Base-by-base conservation (phyloP, 2,888 invertebrate genomes). In the Aphelenchoides bicaudatus region DNA sequence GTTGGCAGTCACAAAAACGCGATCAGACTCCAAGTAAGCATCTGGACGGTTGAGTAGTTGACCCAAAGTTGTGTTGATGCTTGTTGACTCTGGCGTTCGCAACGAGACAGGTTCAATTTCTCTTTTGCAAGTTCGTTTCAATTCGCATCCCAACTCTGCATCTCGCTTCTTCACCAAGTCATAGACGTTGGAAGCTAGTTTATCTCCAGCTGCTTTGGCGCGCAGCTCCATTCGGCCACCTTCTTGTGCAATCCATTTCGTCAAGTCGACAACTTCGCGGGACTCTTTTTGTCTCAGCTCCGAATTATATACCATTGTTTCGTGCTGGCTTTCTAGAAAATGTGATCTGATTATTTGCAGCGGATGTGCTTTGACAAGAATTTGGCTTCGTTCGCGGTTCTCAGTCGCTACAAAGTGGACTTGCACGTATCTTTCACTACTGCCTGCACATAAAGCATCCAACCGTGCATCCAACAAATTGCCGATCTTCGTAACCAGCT, bases 141-240 rank as follows among this genome's bases (percentile, higher is more conserved):
- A 57, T 19, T 56, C 56, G 5, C 19, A 29, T 16, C 57, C 28
- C 30, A 27, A 19, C 25, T 56, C 30, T 8, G 47, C 13, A 30
- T 61, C 65, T n/a, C 52, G 30, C 8, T 46, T 37, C 31, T 39
- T 54, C 27, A 31, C 38, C 23, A 59, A 48, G 4, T 43, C 38
- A 43, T 56, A 69, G 23, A 31, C 25, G 34, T 69, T 59, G 29
- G 34, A 51, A n/a, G 50, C 39, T 21, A 28, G 39, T 27, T 50
- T 37, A 16, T 56, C 51, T 2, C 55, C 52, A 8, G 52, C 43
- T 3, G 66, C 65, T 37, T 63, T 61, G 8, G 69, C 62, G 19
- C 58, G 55, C 10, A 72, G 67, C 5, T 62, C 57, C 27, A 62
- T 31, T 21, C 34, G 34, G n/a, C 71, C 73, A 48, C 73, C 75